Evolutionary conservation across 2,888 invertebrate species (phyloP), one percentile per base, ranked within the genome.

Genomic region (Plebejus anna): DNA sequence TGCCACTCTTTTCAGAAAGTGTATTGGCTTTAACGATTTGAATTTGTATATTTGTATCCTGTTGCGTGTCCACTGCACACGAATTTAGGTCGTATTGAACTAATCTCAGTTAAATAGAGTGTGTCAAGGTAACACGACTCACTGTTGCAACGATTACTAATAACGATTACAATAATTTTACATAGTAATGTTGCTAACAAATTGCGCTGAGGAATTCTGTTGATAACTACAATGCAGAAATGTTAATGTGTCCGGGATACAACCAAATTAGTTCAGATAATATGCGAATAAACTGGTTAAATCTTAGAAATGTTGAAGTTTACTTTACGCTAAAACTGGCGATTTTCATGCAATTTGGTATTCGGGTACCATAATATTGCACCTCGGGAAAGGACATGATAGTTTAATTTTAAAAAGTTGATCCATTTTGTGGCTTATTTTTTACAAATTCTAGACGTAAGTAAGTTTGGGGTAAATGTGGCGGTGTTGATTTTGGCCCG

Each of bases 61-160:
- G 32, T 36, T 66, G 32, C 66, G 66, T 66, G 66, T 32, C 32
- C 66, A 13, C 66, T 32, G 66, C 32, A 36, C 32, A 32, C 32
- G 66, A 32, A 36, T 66, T 66, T 66, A 71, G 55, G 42, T 42
- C 71, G 32, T 55, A 55, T 73, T 73, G 16, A 73, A 51, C 55
- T 51, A 51, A 77, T 75, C 76, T 78, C 79, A 78, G 77, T 76
- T 78, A 78, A 81, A 77, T 78, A 78, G 82, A 81, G 78, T 82
- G 78, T 83, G 83, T 81, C 83, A 83, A 83, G 83, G 83, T 76
- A 77, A 80, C 77, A 73, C 82, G 81, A 81, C 75, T 77, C 82
- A 80, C 75, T 77, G 77, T 78, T 76, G 22, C 57, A 76, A 59
- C n/a, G 70, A 70, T 76, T 71, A 76, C 57, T 5, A 57, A 71